Conservation (phyloP, 2,797 vertebrate genomes). For the Muraenolepis orangiensis region DNA sequence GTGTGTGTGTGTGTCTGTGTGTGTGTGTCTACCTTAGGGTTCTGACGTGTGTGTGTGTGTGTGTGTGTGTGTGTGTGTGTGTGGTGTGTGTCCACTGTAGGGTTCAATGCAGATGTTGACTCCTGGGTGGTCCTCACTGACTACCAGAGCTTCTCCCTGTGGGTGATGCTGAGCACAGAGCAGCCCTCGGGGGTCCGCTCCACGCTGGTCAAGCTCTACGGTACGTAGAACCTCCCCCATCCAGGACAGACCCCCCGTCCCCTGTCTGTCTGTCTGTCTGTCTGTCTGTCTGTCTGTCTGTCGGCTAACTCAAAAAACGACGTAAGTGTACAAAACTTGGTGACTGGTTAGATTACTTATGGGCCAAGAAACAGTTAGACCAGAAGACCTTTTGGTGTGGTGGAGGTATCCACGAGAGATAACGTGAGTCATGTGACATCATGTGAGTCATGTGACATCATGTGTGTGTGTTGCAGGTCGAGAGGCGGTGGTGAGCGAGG, state of each 20-base stretch:
- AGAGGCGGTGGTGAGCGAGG: conserved; percentile 53
- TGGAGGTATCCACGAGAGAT: too few species aligned
- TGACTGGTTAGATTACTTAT: too few species aligned
- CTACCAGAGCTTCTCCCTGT: conserved; percentile 44
- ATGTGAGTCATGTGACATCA: neutral
- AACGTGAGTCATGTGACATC: neutral
- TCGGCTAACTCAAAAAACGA: too few species aligned
- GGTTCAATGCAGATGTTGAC: conserved; percentile 51
- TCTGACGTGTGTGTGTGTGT: too few species aligned
- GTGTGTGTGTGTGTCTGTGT: too few species aligned
- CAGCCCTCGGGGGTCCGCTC: conserved; percentile 36
- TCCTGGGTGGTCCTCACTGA: conserved; percentile 45
- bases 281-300: too few species aligned
- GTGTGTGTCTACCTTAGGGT: too few species aligned
- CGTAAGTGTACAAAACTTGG: too few species aligned
- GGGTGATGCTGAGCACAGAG: conserved; percentile 45
- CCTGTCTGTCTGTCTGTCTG: too few species aligned
- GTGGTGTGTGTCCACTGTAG: conserved; percentile 28
- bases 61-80: neutral
- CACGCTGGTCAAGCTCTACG: conserved; percentile 48
- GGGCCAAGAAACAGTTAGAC: too few species aligned
- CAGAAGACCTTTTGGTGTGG: too few species aligned
- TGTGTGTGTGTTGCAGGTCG: conserved; percentile 70
- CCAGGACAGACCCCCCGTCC: neutral
- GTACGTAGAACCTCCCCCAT: conserved; percentile 44